A percentile compares a stretch with the other conserved stretches of the same genome.
phyloP scores from a whole-genome alignment of 2,888 invertebrate genomes.

The Nomada flava region DNA sequence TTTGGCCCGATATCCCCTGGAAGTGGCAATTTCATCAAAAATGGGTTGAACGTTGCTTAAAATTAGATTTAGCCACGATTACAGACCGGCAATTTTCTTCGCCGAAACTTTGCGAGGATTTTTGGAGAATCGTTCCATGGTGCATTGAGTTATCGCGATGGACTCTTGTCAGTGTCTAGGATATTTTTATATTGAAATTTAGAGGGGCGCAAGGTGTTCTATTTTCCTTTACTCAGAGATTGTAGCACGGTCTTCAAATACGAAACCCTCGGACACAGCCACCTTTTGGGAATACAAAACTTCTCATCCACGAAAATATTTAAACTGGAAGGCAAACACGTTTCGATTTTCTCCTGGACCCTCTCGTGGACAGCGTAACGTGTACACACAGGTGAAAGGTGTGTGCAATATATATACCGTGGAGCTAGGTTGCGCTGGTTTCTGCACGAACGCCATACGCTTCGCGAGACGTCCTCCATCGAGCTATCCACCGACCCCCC shows the following conservation, averaged over 20 bases:
- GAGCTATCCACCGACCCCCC: constrained; percentile 69
- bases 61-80: not conserved
- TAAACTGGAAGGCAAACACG: not conserved
- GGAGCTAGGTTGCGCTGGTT: not conserved
- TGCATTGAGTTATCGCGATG: too few species aligned
- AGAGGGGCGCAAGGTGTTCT: too few species aligned
- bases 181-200: too few species aligned
- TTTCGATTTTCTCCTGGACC: not conserved
- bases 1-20: not conserved
- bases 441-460: constrained; percentile 16
- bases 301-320: not conserved
- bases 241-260: too few species aligned
- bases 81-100: constrained; percentile 1
- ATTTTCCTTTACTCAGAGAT: too few species aligned
- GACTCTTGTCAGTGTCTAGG: too few species aligned
- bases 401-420: constrained; percentile 15
- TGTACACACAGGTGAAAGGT: constrained; percentile 62
- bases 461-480: constrained; percentile 40
- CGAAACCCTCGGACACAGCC: too few species aligned
- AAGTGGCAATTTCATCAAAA: constrained; percentile 3
- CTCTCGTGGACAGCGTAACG: not conserved
- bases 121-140: too few species aligned
- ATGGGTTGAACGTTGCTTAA: not conserved
- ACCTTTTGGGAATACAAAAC: too few species aligned
- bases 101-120: too few species aligned